Percentiles rank a stretch among this genome's conserved stretches.
phyloP scores from a whole-genome alignment of 2,797 vertebrate genomes.

The Gouania willdenowi region DNA sequence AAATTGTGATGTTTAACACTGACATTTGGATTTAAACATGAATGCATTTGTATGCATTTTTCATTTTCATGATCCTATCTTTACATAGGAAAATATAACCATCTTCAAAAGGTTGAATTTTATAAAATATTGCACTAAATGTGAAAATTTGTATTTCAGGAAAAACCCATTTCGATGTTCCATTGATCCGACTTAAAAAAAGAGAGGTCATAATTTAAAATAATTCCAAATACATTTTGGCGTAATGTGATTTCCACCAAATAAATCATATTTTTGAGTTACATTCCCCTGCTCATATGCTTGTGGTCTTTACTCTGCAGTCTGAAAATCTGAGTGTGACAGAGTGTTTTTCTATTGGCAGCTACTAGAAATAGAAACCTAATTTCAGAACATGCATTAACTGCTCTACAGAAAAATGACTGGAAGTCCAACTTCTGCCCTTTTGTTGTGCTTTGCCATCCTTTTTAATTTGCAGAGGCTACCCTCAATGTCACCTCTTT shows the following conservation, averaged over 20 bases:
- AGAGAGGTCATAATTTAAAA: too few relatives aligned
- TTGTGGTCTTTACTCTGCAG: constrained; percentile 41
- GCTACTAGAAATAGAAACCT: constrained; percentile 46
- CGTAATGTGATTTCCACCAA: constrained; percentile 9
- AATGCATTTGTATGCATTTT: too few relatives aligned
- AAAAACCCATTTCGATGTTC: too few relatives aligned
- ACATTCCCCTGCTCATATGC: constrained; percentile 36
- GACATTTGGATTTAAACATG: too few relatives aligned
- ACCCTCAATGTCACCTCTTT: constrained; percentile 38
- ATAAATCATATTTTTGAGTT: constrained; percentile 27
- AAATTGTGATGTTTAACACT: too few relatives aligned
- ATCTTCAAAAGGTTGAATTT: too few relatives aligned
- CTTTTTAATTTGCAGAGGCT: constrained; percentile 18
- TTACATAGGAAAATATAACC: too few relatives aligned
- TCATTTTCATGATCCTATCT: too few relatives aligned
- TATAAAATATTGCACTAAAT: too few relatives aligned
- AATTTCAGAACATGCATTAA: constrained; percentile 40
- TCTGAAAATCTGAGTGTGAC: constrained; percentile 42
- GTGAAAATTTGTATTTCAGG: too few relatives aligned
- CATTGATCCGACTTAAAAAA: too few relatives aligned
- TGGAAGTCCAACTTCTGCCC: constrained; percentile 24
- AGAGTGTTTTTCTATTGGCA: constrained; percentile 46
- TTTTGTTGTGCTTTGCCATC: constrained; percentile 19
- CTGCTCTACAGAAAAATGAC: constrained; percentile 28
- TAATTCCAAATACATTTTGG: constrained; percentile 1